Evolutionary conservation across 2,888 invertebrate species (phyloP), one percentile per base, ranked within the genome.

Genomic region (Epsilonema sp.): DNA sequence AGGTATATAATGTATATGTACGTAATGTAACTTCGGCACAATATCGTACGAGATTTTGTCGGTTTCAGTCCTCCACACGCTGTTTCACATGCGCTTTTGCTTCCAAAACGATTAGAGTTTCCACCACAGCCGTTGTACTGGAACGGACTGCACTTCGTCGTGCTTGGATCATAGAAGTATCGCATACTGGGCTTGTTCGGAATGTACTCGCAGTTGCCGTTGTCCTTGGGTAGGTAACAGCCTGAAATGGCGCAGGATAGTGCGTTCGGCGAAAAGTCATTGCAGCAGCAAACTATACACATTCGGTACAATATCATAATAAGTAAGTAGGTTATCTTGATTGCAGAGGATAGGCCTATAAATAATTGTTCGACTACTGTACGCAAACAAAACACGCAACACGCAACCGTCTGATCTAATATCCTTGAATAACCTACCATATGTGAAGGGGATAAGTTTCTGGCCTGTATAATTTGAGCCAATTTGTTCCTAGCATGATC

Each of bases 211-310:
- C 58, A 58, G 2, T 45, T 49, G 25, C 57, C 57, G 4, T 46
- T 43, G 31, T 56, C 52, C 8, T 52, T 53, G 0, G 52, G 44
- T 26, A 55, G 49, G 52, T 55, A 58, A 43, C 58, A 58, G 1
- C 48, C 58, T 57, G 51, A 47, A 55, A 47, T 3, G 2, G n/a
- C 19, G n/a, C n/a, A 50, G 48, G 44, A 51, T 52, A 46, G 51
- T 53, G 24, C 53, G n/a, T n/a, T n/a, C n/a, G n/a, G n/a, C n/a
- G n/a, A n/a, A n/a, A n/a, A n/a, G n/a, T n/a, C n/a, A 26, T 46
- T 40, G 5, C 8, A 31, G 16, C 31, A 31, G 8, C 16, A 31
- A 31, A 16, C 31, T 16, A 31, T 31, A 31, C 16, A 11, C 8
- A 11, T 31, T 31, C 31, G 8, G 31, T 31, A 31, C 31, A 31